Evolutionary conservation across 2,797 vertebrate genomes (phyloP).

Genomic region (Cetoscarus ocellatus): DNA sequence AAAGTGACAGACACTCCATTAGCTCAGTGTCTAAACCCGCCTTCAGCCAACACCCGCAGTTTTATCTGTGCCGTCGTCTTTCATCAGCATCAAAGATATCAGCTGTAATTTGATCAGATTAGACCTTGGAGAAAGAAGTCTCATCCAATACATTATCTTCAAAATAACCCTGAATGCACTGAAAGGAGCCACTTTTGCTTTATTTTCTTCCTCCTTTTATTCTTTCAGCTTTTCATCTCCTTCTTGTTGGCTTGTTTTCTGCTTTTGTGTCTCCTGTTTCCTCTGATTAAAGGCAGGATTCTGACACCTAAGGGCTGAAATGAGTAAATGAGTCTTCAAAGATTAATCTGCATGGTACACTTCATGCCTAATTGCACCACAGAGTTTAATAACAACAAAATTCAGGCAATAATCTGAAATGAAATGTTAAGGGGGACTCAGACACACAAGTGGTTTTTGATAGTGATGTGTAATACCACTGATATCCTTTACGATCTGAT

Average conservation of each 20-base stretch:
- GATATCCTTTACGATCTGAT: too few species aligned
- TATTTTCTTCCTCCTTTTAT: neutral
- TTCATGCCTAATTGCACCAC: conserved; percentile 22
- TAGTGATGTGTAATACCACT: too few species aligned
- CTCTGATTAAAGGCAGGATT: neutral
- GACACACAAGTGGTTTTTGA: conserved; percentile 11
- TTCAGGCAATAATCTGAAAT: conserved; percentile 19
- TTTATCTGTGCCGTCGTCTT: neutral
- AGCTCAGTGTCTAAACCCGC: neutral
- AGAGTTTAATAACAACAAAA: conserved; percentile 24
- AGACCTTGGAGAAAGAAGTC: neutral
- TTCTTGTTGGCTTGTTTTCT: neutral
- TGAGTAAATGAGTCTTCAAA: conserved; percentile 42
- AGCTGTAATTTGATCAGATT: conserved; percentile 5
- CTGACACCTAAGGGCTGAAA: conserved; percentile 21
- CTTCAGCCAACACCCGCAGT: neutral
- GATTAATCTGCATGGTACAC: conserved; percentile 15
- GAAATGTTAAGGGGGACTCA: conserved; percentile 15
- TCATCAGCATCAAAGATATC: neutral
- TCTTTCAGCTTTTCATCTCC: neutral
- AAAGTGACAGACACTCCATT: neutral
- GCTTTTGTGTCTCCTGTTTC: conserved; percentile 6
- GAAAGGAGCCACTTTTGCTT: neutral
- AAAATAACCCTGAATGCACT: neutral
- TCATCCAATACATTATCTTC: neutral